Evolutionary conservation across 2,797 vertebrate species (phyloP).

Genomic region (Geotrypetes seraphini): DNA sequence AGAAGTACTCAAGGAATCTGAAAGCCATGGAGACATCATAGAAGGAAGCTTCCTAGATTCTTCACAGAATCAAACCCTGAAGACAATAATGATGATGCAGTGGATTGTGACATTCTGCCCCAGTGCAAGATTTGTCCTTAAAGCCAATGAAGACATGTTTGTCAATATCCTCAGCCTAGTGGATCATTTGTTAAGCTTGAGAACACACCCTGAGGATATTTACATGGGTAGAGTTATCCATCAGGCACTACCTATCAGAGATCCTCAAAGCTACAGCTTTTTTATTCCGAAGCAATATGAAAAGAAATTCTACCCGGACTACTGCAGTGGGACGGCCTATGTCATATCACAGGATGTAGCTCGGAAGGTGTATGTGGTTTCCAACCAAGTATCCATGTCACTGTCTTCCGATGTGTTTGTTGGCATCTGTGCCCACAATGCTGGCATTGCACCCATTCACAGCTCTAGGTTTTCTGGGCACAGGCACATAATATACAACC

Average conservation of each 20-base stretch:
- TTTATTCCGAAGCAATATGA: conserved; percentile 55
- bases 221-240: conserved; percentile 76
- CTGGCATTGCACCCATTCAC: conserved; percentile 69
- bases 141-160: conserved; percentile 66
- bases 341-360: conserved; percentile 78
- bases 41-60: conserved; percentile 57
- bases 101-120: conserved; percentile 81
- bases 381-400: conserved; percentile 28
- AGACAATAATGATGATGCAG: conserved; percentile 53
- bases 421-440: conserved; percentile 67
- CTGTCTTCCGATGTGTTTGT: conserved; percentile 64
- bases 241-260: conserved; percentile 54
- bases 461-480: conserved; percentile 78
- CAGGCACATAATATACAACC: conserved; percentile 74
- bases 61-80: conserved; percentile 46
- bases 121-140: conserved; percentile 65
- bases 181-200: conserved; percentile 63
- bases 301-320: conserved; percentile 68
- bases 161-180: conserved; percentile 63
- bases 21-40: conserved; percentile 49
- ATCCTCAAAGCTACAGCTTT: conserved; percentile 52
- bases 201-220: conserved; percentile 64
- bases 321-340: conserved; percentile 66
- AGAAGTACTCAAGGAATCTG: conserved; percentile 42
- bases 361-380: conserved; percentile 70